Percentiles rank a stretch among this genome's conserved stretches.
phyloP scores from a whole-genome alignment of 2,888 invertebrate genomes.

The Pelosia muscerda region DNA sequence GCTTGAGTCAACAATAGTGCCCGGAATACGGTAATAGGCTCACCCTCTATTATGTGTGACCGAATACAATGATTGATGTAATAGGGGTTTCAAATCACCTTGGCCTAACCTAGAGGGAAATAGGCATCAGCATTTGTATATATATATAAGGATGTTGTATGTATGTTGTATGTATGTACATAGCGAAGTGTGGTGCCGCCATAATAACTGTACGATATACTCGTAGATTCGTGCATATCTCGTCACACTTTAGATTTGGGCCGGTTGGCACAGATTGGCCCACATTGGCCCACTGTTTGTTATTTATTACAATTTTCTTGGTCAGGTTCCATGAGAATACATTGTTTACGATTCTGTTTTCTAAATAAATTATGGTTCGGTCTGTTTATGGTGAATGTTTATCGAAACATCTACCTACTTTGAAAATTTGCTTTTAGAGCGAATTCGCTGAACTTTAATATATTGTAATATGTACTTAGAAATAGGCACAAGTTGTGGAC shows the following conservation, averaged over 20 bases:
- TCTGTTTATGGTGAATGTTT: neutral
- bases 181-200: no score
- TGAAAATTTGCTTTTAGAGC: neutral
- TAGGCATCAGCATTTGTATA: no score
- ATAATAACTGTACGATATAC: constrained; percentile 36
- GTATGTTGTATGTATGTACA: no score
- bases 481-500: no score
- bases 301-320: constrained; percentile 40
- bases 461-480: no score
- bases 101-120: no score
- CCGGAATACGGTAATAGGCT: no score
- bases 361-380: constrained; percentile 11
- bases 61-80: no score
- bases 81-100: no score
- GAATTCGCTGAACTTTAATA: neutral
- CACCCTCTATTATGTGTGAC: no score
- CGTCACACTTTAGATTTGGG: constrained; percentile 47
- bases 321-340: constrained; percentile 13
- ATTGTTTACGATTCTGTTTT: constrained; percentile 18
- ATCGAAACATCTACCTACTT: neutral
- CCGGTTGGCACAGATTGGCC: constrained; percentile 40
- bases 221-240: constrained; percentile 24
- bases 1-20: no score
- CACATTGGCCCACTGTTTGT: constrained; percentile 38
- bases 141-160: no score